A percentile compares a stretch with the other conserved stretches of the same genome.
phyloP scores from a whole-genome alignment of 2,797 vertebrate species.

The Antennarius maculatus region DNA sequence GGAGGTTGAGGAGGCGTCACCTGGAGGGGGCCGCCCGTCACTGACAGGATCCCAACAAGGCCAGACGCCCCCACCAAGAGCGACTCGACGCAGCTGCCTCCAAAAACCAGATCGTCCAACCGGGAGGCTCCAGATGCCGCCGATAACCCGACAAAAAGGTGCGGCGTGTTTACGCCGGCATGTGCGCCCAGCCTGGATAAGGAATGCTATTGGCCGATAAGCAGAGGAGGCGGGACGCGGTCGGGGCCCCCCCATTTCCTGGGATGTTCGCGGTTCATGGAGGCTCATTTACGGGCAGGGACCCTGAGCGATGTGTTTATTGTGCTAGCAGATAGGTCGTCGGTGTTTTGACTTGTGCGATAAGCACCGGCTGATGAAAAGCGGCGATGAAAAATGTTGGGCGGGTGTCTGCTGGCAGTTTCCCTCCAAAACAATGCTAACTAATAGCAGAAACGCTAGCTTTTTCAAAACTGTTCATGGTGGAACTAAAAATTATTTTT shows the following conservation, averaged over 20 bases:
- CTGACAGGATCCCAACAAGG: conserved; percentile 83
- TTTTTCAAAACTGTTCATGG: neutral
- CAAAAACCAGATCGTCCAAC: conserved; percentile 43
- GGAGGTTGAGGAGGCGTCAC: conserved; percentile 76
- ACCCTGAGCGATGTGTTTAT: conserved; percentile 68
- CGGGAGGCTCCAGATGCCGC: conserved; percentile 22
- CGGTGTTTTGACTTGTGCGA: conserved; percentile 79
- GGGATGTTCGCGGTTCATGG: conserved; percentile 26
- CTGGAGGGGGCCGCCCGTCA: conserved; percentile 67
- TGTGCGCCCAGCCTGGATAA: neutral
- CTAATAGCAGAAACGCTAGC: conserved; percentile 7
- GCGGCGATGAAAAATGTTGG: conserved; percentile 71
- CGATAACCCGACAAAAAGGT: conserved; percentile 21
- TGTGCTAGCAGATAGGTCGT: conserved; percentile 37
- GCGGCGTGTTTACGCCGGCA: neutral
- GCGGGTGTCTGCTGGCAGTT: conserved; percentile 60
- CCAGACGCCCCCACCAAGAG: conserved; percentile 65
- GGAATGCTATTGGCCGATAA: conserved; percentile 1
- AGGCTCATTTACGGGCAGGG: conserved; percentile 70
- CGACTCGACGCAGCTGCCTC: conserved; percentile 60
- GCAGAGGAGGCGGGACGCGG: neutral
- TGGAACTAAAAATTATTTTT: neutral
- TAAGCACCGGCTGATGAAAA: conserved; percentile 57
- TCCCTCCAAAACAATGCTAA: conserved; percentile 36
- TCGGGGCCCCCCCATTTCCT: conserved; percentile 29